Conservation (phyloP, 2,113 vertebrate species). For the Lontra canadensis region DNA sequence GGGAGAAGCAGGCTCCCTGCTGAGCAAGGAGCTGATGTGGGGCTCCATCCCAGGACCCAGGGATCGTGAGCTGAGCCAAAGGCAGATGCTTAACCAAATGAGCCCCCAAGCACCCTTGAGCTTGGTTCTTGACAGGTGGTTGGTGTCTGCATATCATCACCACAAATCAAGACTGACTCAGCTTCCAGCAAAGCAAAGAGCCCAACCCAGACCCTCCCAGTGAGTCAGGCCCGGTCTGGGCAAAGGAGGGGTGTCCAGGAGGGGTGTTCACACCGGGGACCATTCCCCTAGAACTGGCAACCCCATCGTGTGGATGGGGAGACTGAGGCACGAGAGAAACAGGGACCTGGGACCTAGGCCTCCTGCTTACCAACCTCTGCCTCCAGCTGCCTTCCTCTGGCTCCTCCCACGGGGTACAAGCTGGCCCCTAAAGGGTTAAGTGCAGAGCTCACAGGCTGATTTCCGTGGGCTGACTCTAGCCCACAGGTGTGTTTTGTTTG, state of each 20-base stretch:
- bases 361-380: background rate
- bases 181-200: background rate
- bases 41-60: no score
- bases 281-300: background rate
- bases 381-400: background rate
- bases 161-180: slow-evolving; percentile 30
- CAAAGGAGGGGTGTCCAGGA: background rate
- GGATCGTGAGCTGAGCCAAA: no score
- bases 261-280: background rate
- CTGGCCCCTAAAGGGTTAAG: background rate
- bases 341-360: background rate
- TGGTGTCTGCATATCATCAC: background rate
- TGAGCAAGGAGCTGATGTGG: no score
- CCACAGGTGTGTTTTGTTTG: background rate
- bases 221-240: slow-evolving; percentile 30
- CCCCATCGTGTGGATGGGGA: background rate
- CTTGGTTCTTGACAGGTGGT: background rate
- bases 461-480: background rate
- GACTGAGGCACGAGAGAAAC: background rate
- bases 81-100: no score
- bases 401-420: background rate
- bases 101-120: no score
- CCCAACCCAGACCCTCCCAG: background rate
- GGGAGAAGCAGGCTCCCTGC: no score
- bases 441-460: background rate